A percentile compares a stretch with the other conserved stretches of the same genome.
phyloP scores from a whole-genome alignment of 2,797 vertebrate genomes.

The Valencia hispanica region DNA sequence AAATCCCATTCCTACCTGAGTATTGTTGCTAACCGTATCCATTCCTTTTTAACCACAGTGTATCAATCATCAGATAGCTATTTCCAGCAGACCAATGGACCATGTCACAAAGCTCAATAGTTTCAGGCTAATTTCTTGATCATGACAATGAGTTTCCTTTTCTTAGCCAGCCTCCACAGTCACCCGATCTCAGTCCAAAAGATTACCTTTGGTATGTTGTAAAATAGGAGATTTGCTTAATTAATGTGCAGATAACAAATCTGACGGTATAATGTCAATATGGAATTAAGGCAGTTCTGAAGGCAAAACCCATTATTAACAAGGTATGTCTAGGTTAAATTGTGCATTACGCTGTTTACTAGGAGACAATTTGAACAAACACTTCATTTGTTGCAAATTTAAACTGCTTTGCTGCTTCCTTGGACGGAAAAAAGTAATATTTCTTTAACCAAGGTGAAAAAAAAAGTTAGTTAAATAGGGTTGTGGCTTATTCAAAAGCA shows the following conservation, averaged over 20 bases:
- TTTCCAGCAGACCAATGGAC: neutral
- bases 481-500: neutral
- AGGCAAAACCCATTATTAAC: neutral
- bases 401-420: neutral
- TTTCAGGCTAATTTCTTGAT: neutral
- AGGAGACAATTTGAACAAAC: neutral
- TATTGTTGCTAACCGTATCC: neutral
- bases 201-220: neutral
- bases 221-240: neutral
- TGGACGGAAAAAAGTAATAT: neutral
- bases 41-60: neutral
- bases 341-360: neutral
- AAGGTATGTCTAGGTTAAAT: neutral
- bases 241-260: too few species aligned
- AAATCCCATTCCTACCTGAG: neutral
- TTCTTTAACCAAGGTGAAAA: neutral
- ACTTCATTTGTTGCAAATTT: neutral
- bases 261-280: too few species aligned
- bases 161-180: neutral
- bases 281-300: too few species aligned
- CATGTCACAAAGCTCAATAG: neutral
- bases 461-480: constrained; percentile 1
- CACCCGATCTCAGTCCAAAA: neutral
- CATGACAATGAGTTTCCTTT: neutral
- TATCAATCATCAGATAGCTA: neutral